Evolutionary conservation across 2,888 invertebrate species (phyloP), one percentile per base, ranked within the genome.

Genomic region (Scaptomyza reducta): DNA sequence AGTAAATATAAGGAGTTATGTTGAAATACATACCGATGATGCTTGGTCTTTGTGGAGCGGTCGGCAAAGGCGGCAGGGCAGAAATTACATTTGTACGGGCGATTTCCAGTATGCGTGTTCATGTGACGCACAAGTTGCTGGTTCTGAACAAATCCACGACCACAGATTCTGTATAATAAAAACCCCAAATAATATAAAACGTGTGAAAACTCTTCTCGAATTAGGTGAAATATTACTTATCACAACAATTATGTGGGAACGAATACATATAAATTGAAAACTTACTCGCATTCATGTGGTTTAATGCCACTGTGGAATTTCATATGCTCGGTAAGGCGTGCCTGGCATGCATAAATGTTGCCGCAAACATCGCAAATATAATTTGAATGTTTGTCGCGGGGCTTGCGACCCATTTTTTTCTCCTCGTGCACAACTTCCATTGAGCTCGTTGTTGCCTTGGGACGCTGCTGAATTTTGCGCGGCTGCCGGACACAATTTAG

Each of bases 61-160:
- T 92, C 92, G 3, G 91, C 91, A 75, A 92, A 92, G n/a, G 90
- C 89, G 16, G 91, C 88, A 35, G 91, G 89, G 55, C 92, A 92
- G 54, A 87, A 91, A 33, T 88, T 89, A 59, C 92, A 92, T 41
- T 90, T 89, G 60, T 91, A 92, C 0, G 92, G 92, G n/a, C 92
- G 88, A 63, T 91, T 89, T 3, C 92, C 92, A 0, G 91, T 92
- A 53, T 92, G 92, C 0, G 91, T 91, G 49, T 92, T 90, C 92
- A 92, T 92, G 57, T 92, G 92, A 0, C 92, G 85, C n/a, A 90
- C 90, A 44, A 92, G 74, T 64, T 92, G 92, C 35, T 91, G 92
- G 6, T 90, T 89, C 46, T 91, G 90, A 0, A 91, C 91, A 68
- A 92, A 92, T n/a, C 87, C 87, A 45, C 90, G 88, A 0, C 90